Evolutionary conservation across 2,797 vertebrate genomes (phyloP), one percentile per base, ranked within the genome.

Genomic region (Botia kubotai): DNA sequence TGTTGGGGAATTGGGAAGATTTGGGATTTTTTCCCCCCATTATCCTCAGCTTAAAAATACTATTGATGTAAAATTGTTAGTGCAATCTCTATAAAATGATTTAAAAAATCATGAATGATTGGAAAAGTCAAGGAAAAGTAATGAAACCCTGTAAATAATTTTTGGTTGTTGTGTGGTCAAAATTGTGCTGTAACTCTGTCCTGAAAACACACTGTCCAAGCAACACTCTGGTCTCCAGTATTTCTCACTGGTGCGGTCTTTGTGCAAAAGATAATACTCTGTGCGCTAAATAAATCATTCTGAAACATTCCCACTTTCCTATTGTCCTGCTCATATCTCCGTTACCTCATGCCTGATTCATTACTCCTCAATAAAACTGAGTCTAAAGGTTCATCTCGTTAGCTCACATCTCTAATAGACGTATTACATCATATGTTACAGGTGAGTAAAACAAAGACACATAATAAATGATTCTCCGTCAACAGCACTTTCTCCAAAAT

Each of bases 331-430:
- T 52, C 17, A 12, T 12, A 19, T 8, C 16, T 36, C 16, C 6
- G 10, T n/a, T 39, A 66, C 8, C 33, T n/a, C 36, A 39, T 19
- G 17, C 4, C 33, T 65, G 33, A 16, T 65, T 16, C 17, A 65
- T 62, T 50, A 50, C 60, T 72, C 57, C 69, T 72, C 69, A 79
- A 65, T 79, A 72, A 50, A 79, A 79, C 77, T 71, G 26, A 63
- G 68, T 72, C 58, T 72, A 69, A 77, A 77, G 75, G 16, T 58
- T 33, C 43, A 17, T 14, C 53, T 33, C 75, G 19, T 12, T 72
- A 14, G 23, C 39, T 52, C 46, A 62, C 55, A 57, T 68, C 73
- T 75, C 60, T 36, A 17, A 52, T 75, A 21, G 7, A 23, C 67
- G 23, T 70, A 70, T n/a, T 66, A 66, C 63, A 66, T 62, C 67